A percentile compares a stretch with the other conserved stretches of the same genome.
Conservation (phyloP, 2,113 vertebrate genomes). For the Aphyosemion australe region DNA sequence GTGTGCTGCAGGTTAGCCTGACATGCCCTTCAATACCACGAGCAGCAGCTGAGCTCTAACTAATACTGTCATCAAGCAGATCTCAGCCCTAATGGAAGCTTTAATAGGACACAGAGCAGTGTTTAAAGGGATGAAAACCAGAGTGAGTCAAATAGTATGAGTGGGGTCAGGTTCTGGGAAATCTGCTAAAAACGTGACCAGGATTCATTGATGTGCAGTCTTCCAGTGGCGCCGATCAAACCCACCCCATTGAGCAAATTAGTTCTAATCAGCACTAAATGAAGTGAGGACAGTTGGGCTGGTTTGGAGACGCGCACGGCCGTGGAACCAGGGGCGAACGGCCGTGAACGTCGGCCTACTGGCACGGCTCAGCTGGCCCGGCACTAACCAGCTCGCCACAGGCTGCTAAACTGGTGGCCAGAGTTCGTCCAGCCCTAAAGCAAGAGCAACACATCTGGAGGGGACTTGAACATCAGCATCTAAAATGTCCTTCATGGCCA, state of each 20-base stretch:
- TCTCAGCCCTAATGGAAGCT: conserved; percentile 70
- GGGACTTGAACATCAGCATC: conserved; percentile 57
- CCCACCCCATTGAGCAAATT: conserved; percentile 27
- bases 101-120: conserved; percentile 54
- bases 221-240: conserved; percentile 11
- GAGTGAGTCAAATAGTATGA: conserved; percentile 11
- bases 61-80: conserved; percentile 75
- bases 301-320: conserved; percentile 43
- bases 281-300: conserved; percentile 63
- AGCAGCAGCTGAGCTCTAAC: conserved; percentile 60
- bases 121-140: conserved; percentile 40
- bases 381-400: conserved; percentile 39
- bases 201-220: conserved; percentile 3
- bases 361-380: conserved; percentile 59
- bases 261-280: conserved; percentile 61
- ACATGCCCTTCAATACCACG: conserved; percentile 64
- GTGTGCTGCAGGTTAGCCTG: conserved; percentile 56
- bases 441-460: conserved; percentile 38
- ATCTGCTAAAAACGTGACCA: conserved; percentile 10
- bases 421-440: conserved; percentile 68
- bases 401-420: conserved; percentile 66
- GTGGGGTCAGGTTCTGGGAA: conserved; percentile 1
- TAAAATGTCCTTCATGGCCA: conserved; percentile 66
- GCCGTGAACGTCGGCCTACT: conserved; percentile 35
- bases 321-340: conserved; percentile 36